Evolutionary conservation across 1,140 invertebrate species (phyloP).

Genomic region (Apis dorsata): DNA sequence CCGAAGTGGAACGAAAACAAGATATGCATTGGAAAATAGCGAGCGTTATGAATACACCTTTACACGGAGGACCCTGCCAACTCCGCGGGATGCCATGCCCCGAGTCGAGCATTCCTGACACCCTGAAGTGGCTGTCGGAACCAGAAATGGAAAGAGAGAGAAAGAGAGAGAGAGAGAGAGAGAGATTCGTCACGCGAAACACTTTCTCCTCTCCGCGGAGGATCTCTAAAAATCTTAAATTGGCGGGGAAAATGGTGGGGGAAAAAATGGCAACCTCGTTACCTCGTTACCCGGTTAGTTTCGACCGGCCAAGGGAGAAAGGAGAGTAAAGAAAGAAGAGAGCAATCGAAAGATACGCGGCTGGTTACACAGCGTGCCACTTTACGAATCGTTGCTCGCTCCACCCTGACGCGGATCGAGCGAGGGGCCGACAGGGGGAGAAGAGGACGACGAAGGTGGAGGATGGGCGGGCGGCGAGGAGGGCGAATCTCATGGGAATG

Average conservation of each 20-base stretch:
- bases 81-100: conserved; percentile 64
- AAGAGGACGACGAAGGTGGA: background rate
- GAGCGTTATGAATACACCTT: conserved; percentile 59
- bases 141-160: conserved; percentile 63
- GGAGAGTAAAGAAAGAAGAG: conserved; percentile 1
- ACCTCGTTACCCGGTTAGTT: background rate
- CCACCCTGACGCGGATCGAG: conserved; percentile 21
- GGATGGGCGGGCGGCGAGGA: conserved; percentile 48
- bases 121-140: conserved; percentile 68
- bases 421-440: background rate
- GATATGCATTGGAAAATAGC: conserved; percentile 19
- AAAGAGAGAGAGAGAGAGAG: conserved; percentile 30
- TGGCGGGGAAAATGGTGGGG: background rate
- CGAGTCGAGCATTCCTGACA: conserved; percentile 68
- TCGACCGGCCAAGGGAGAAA: background rate
- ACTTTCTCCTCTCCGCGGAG: background rate
- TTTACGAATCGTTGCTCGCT: conserved; percentile 12
- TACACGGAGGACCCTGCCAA: conserved; percentile 60
- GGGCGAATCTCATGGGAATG: conserved; percentile 73
- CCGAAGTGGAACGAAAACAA: background rate
- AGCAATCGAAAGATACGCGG: conserved; percentile 20
- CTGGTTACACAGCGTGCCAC: background rate
- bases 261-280: background rate
- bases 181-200: conserved; percentile 42
- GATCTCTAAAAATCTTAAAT: background rate